phyloP scores from a whole-genome alignment of 2,888 invertebrate genomes.

The Andrena dorsata region DNA sequence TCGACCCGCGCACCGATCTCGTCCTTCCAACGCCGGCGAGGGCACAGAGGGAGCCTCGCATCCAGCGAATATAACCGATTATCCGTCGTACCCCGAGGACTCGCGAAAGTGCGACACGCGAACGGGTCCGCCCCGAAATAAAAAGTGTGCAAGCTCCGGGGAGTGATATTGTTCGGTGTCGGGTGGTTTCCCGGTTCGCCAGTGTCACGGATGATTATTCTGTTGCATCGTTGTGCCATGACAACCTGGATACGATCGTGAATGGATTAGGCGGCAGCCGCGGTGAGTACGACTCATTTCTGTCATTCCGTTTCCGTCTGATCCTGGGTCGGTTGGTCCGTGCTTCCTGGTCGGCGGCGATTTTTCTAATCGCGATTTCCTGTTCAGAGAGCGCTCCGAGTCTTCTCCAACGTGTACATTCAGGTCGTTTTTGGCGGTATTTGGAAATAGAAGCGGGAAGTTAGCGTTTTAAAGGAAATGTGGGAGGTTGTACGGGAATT shows the following conservation, averaged over 20 bases:
- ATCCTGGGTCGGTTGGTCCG: not conserved
- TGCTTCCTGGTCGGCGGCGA: not conserved
- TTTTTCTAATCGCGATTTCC: not conserved
- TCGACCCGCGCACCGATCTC: conserved; percentile 11
- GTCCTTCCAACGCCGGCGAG: not conserved
- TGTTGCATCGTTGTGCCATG: conserved; percentile 62
- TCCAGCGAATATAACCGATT: conserved; percentile 12
- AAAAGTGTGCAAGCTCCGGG: conserved; percentile 33
- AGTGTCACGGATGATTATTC: conserved; percentile 43
- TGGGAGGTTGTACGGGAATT: too few relatives aligned
- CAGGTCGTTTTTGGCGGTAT: too few relatives aligned
- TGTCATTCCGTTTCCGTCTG: conserved; percentile 8
- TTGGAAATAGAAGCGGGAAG: too few relatives aligned
- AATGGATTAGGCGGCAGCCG: conserved; percentile 72
- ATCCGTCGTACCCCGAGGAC: not conserved
- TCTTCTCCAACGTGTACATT: too few relatives aligned
- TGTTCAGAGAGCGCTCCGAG: too few relatives aligned
- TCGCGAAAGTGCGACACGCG: conserved; percentile 39
- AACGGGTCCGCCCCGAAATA: not conserved
- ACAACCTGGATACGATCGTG: conserved; percentile 73
- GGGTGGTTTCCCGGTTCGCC: conserved; percentile 24
- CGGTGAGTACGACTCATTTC: conserved; percentile 60
- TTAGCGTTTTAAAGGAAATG: too few relatives aligned
- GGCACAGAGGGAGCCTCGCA: conserved; percentile 1
- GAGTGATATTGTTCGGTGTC: conserved; percentile 52